These are phyloP conservation scores for Watsonalla binaria DNA, from an alignment of 2,888 invertebrate genomes.

Conservation along the genomic window DNA sequence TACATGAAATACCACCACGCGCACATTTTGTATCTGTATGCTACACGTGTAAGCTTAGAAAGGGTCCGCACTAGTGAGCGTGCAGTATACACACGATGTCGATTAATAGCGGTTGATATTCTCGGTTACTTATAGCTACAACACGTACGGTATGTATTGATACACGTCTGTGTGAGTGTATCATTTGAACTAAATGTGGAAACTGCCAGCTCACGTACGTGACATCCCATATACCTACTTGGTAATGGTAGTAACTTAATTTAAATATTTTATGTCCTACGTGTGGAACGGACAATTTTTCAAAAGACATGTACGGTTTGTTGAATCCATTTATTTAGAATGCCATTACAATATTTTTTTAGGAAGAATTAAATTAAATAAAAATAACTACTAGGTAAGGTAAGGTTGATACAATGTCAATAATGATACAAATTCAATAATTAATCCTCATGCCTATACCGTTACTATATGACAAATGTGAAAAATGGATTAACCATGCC, in stretches of 20 bases:
- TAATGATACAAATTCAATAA: too few relatives aligned
- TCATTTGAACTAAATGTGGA: constrained; percentile 52
- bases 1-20: constrained; percentile 15
- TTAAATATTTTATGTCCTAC: constrained; percentile 22
- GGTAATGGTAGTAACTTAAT: too few relatives aligned
- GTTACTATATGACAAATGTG: too few relatives aligned
- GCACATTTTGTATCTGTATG: constrained; percentile 10
- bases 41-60: constrained; percentile 30
- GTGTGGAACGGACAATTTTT: constrained; percentile 14
- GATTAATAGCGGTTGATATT: constrained; percentile 42
- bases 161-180: constrained; percentile 22
- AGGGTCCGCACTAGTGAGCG: constrained; percentile 36
- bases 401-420: too few relatives aligned
- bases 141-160: constrained; percentile 17
- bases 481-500: too few relatives aligned
- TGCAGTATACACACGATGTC: constrained; percentile 26
- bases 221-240: constrained; percentile 28
- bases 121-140: constrained; percentile 16
- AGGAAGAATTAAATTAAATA: too few relatives aligned
- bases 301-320: too few relatives aligned
- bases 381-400: too few relatives aligned
- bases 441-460: too few relatives aligned
- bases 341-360: too few relatives aligned
- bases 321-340: too few relatives aligned
- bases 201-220: constrained; percentile 49